phyloP scores from a whole-genome alignment of 2,797 vertebrate species.

The Enteromius thamalakanensis region DNA sequence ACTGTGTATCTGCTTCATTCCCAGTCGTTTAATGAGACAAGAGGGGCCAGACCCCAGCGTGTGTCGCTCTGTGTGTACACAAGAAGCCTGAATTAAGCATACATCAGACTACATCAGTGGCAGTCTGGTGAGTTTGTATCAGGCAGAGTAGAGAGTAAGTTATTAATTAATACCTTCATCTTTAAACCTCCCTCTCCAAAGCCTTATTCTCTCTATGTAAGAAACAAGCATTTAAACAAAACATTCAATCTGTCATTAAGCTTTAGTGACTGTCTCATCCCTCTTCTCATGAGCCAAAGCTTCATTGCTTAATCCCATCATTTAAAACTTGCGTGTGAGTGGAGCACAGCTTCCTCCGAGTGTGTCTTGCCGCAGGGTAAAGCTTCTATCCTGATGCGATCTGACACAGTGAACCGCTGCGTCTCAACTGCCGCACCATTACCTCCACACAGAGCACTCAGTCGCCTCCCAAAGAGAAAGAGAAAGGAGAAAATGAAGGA shows the following conservation, averaged over 20 bases:
- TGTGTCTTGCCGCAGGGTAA: conserved; percentile 46
- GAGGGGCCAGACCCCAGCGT: conserved; percentile 20
- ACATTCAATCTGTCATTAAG: conserved; percentile 31
- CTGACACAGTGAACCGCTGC: conserved; percentile 47
- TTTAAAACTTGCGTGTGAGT: conserved; percentile 32
- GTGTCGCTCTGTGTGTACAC: conserved; percentile 5
- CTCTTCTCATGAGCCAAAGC: conserved; percentile 25
- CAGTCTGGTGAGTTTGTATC: conserved; percentile 13
- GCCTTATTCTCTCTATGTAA: neutral
- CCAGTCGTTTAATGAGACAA: conserved; percentile 28
- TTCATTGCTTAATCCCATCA: conserved; percentile 43
- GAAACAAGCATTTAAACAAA: conserved; percentile 39
- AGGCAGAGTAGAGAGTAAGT: conserved; percentile 4
- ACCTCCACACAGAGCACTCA: conserved; percentile 35
- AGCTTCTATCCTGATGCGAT: conserved; percentile 48
- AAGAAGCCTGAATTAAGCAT: conserved; percentile 47
- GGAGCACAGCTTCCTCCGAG: conserved; percentile 18
- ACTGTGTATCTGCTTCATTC: conserved; percentile 3
- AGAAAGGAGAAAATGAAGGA: conserved; percentile 20
- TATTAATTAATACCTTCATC: neutral
- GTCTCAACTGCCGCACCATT: conserved; percentile 40
- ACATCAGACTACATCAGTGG: conserved; percentile 21
- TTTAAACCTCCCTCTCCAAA: neutral
- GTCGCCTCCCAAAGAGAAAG: conserved; percentile 1
- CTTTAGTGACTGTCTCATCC: conserved; percentile 32